Evolutionary conservation across 2,888 invertebrate species (phyloP).

Genomic region (Arrhopalites spinosus): DNA sequence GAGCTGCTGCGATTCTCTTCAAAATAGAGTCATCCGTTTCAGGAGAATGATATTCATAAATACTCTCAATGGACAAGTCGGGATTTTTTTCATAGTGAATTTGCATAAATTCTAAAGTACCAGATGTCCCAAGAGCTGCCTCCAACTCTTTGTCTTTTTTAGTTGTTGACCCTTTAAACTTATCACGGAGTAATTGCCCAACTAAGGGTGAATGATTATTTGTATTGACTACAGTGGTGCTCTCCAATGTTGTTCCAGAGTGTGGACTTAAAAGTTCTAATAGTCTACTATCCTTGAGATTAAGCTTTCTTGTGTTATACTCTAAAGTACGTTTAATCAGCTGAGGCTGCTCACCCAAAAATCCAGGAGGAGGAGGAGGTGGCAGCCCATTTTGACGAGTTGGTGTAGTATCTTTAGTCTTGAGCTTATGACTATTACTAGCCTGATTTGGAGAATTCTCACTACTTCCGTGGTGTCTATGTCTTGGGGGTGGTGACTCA

Average conservation of each 20-base stretch:
- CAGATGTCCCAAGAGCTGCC: neutral
- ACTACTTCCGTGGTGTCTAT: neutral
- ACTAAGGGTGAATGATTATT: neutral
- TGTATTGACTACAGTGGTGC: neutral
- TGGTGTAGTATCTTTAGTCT: constrained; percentile 2
- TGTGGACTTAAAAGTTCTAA: neutral
- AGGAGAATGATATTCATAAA: constrained; percentile 31
- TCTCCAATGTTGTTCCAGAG: too few relatives aligned
- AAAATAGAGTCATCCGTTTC: constrained; percentile 16
- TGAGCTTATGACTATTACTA: neutral
- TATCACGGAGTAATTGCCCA: neutral
- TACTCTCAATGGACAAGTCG: constrained; percentile 30
- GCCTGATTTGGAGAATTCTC: neutral
- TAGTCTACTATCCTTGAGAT: neutral
- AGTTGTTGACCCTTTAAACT: neutral
- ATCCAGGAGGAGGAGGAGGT: too few relatives aligned
- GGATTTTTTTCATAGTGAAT: neutral
- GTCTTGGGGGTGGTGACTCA: neutral
- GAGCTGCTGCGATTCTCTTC: constrained; percentile 4
- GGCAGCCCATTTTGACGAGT: neutral
- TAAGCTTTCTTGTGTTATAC: neutral
- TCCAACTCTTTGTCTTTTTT: constrained; percentile 1
- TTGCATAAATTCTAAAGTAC: neutral
- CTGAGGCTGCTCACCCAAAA: neutral
- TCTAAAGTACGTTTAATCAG: neutral